Percentiles rank a stretch among this genome's conserved stretches.
Conservation (phyloP, 2,888 invertebrate species). For the Itoplectis maculator region DNA sequence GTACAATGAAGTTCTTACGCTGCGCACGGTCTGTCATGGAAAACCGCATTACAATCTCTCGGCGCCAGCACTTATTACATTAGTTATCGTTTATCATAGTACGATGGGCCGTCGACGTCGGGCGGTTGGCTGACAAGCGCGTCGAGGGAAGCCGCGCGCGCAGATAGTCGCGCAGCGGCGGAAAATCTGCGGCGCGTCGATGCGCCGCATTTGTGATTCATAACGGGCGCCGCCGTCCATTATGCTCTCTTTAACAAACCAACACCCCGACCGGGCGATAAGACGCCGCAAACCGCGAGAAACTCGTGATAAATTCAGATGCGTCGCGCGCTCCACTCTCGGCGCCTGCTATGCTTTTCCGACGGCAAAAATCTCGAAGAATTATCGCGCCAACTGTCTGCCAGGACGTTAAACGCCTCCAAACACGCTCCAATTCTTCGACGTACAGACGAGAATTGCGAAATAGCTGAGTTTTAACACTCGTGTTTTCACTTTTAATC, state of each 20-base stretch:
- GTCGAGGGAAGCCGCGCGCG: conserved; percentile 19
- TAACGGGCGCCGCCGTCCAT: conserved; percentile 52
- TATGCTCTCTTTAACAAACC: conserved; percentile 57
- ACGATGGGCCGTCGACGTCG: neutral
- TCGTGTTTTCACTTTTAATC: neutral
- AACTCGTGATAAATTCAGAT: conserved; percentile 60
- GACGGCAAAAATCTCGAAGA: conserved; percentile 34
- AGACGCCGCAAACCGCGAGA: conserved; percentile 43
- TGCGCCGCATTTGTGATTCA: conserved; percentile 59
- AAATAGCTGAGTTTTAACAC: neutral
- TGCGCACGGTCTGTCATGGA: conserved; percentile 26
- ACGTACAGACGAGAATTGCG: conserved; percentile 25
- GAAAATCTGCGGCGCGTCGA: conserved; percentile 36
- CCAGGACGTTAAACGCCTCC: conserved; percentile 16
- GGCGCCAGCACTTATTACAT: conserved; percentile 42
- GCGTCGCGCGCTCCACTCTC: conserved; percentile 8
- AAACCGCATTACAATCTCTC: conserved; percentile 40
- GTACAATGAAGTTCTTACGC: conserved; percentile 31
- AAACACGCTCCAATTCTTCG: conserved; percentile 46
- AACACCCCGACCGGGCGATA: conserved; percentile 38
- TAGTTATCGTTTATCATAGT: conserved; percentile 42
- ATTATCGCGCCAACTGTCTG: conserved; percentile 30
- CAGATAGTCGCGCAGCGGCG: conserved; percentile 19
- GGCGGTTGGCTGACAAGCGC: conserved; percentile 14
- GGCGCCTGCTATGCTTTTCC: conserved; percentile 56